Conservation (phyloP, 2,888 invertebrate species). For the Gastrophysa polygoni region DNA sequence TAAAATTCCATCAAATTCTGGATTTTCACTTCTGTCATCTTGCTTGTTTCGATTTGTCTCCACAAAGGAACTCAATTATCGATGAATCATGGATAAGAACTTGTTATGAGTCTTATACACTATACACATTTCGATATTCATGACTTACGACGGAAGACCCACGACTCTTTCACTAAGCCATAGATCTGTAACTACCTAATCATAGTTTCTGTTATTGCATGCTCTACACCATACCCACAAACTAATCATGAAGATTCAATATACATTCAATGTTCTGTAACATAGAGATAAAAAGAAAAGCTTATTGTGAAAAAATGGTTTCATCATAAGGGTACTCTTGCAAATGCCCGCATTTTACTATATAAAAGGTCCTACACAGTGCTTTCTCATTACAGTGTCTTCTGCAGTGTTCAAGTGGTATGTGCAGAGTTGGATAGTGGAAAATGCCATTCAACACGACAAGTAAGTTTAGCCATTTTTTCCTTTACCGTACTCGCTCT, state of each 20-base stretch:
- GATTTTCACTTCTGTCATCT: no score
- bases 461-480: constrained; percentile 21
- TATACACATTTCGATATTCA: no score
- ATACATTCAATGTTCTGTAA: constrained; percentile 8
- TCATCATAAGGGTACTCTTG: constrained; percentile 36
- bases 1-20: no score
- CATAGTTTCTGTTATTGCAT: not conserved
- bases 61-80: no score
- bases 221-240: not conserved
- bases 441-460: constrained; percentile 31
- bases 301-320: constrained; percentile 28
- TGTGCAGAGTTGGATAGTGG: constrained; percentile 15
- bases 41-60: no score
- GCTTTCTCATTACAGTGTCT: constrained; percentile 29
- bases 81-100: no score
- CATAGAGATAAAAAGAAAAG: constrained; percentile 28
- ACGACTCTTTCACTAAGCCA: not conserved
- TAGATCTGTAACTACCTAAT: no score
- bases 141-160: no score
- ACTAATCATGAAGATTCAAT: not conserved
- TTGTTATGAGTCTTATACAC: no score
- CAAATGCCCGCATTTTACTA: constrained; percentile 34
- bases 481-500: constrained; percentile 3
- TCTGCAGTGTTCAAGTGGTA: constrained; percentile 16
- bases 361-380: constrained; percentile 29